Conservation (phyloP, 2,888 invertebrate genomes). For the Brachylomia viminalis region DNA sequence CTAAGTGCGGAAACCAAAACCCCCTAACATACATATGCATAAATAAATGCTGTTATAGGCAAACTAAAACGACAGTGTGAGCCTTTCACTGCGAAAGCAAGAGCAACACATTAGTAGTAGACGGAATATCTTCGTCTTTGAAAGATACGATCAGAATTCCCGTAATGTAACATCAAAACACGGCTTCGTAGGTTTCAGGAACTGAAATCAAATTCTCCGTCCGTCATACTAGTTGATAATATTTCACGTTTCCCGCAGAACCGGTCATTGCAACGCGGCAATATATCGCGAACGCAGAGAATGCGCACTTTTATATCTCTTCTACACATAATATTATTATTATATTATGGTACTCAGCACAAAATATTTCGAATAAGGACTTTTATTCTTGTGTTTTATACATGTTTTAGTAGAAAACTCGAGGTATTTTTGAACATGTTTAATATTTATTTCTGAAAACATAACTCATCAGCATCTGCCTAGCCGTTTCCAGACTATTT, state of each 20-base stretch:
- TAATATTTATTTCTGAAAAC: not conserved
- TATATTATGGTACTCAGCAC: not conserved
- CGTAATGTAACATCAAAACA: slow-evolving; percentile 4
- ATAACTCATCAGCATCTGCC: too few relatives aligned
- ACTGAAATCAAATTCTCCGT: slow-evolving; percentile 28
- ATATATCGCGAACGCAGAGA: slow-evolving; percentile 22
- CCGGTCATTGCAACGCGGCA: slow-evolving; percentile 1
- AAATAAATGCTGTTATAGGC: not conserved
- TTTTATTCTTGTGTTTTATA: not conserved
- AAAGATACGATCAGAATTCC: slow-evolving; percentile 20
- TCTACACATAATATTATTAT: not conserved
- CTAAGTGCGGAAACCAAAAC: too few relatives aligned
- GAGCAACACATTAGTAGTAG: not conserved
- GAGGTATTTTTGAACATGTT: not conserved
- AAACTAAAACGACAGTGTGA: not conserved
- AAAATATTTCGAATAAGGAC: not conserved
- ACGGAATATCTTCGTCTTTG: not conserved
- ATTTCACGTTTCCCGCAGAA: slow-evolving; percentile 12
- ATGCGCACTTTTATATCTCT: slow-evolving; percentile 18
- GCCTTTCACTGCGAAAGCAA: not conserved
- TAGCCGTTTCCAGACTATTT: too few relatives aligned
- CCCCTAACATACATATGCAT: too few relatives aligned
- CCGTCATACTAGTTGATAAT: slow-evolving; percentile 15
- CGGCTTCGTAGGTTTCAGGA: not conserved
- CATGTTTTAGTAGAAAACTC: not conserved